Conservation (phyloP, 2,797 vertebrate genomes). For the Holocentrus rufus region DNA sequence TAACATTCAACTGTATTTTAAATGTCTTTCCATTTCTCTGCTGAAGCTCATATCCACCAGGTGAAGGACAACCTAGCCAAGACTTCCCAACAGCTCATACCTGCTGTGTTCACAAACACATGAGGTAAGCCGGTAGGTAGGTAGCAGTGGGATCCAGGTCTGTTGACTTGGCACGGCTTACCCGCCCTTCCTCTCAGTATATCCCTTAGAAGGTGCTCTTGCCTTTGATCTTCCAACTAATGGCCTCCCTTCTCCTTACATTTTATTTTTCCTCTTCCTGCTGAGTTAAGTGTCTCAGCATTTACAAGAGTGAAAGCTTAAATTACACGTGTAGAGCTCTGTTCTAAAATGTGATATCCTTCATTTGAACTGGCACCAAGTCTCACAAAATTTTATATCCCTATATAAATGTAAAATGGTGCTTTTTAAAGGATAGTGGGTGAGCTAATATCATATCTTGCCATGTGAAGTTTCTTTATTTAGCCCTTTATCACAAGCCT, state of each 20-base stretch:
- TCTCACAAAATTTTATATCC: too few species aligned
- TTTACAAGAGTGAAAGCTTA: constrained; percentile 41
- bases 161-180: constrained; percentile 61
- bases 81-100: constrained; percentile 72
- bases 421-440: too few species aligned
- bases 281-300: constrained; percentile 53
- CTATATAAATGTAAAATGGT: too few species aligned
- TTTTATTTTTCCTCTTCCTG: constrained; percentile 45
- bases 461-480: too few species aligned
- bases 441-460: too few species aligned
- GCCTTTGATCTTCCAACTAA: constrained; percentile 72
- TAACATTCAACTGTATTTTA: neutral
- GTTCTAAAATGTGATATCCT: neutral
- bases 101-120: constrained; percentile 78
- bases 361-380: neutral
- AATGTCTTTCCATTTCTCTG: constrained; percentile 40
- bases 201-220: constrained; percentile 43
- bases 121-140: constrained; percentile 69
- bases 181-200: constrained; percentile 44
- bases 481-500: too few species aligned
- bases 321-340: constrained; percentile 5
- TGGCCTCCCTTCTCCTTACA: constrained; percentile 37
- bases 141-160: constrained; percentile 56
- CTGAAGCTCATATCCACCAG: constrained; percentile 72
- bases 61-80: constrained; percentile 73